Percentiles rank a stretch among this genome's conserved stretches.
Conservation (phyloP, 2,113 vertebrate genomes). For the Octodon degus region DNA sequence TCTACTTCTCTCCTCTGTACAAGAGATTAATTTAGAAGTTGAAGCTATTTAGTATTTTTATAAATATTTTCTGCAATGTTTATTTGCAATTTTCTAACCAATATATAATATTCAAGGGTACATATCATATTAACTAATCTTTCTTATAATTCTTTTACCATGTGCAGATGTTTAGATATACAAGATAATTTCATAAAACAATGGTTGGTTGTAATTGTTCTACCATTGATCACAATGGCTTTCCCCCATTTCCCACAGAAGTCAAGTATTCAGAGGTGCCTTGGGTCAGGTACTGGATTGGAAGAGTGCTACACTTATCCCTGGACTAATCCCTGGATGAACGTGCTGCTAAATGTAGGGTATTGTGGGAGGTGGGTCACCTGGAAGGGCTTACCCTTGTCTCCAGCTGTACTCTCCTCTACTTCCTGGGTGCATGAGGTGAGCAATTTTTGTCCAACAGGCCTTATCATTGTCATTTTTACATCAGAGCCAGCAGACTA, state of each 20-base stretch:
- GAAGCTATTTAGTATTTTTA: background rate
- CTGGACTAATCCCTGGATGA: background rate
- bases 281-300: background rate
- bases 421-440: background rate
- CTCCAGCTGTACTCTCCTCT: background rate
- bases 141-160: background rate
- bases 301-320: background rate
- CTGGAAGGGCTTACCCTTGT: no score
- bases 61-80: background rate
- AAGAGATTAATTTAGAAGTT: conserved; percentile 3
- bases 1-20: background rate
- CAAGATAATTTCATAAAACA: background rate
- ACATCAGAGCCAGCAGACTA: background rate
- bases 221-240: background rate
- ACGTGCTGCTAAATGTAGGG: background rate
- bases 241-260: background rate
- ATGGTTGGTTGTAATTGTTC: background rate
- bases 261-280: background rate
- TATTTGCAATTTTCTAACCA: background rate
- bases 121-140: background rate
- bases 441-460: no score
- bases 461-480: background rate
- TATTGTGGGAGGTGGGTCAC: background rate
- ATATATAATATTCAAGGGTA: background rate
- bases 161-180: background rate